Conservation (phyloP, 2,888 invertebrate genomes). For the Campoplex capitator region DNA sequence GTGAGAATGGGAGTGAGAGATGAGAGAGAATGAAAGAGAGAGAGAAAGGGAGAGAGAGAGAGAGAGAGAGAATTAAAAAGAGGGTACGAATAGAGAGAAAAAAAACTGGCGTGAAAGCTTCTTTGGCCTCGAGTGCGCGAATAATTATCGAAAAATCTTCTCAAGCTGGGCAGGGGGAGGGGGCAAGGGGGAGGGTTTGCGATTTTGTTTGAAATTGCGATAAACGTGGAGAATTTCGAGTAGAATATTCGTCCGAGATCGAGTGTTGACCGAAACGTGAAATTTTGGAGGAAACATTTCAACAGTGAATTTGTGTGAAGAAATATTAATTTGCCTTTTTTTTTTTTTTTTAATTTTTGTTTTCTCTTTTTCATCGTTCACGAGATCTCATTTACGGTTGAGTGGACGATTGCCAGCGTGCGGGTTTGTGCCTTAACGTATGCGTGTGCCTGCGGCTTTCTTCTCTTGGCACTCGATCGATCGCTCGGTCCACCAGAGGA, state of each 20-base stretch:
- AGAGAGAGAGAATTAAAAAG: not conserved
- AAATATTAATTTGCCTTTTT: not conserved
- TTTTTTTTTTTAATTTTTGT: not conserved
- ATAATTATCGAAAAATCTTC: not conserved
- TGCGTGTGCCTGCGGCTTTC: not conserved
- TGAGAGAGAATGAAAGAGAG: slow-evolving; percentile 25
- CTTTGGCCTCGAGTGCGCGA: slow-evolving; percentile 46
- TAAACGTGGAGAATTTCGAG: not conserved
- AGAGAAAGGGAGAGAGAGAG: slow-evolving; percentile 25
- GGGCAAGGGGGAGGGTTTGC: too few species aligned
- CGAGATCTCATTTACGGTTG: not conserved
- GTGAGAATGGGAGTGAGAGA: slow-evolving; percentile 46
- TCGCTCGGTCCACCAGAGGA: not conserved
- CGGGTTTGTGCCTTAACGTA: not conserved
- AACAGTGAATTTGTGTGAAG: slow-evolving; percentile 19
- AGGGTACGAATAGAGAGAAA: slow-evolving; percentile 52
- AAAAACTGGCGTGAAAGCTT: slow-evolving; percentile 38
- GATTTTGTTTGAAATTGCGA: not conserved
- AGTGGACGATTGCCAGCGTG: not conserved
- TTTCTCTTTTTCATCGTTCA: not conserved
- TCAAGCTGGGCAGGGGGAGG: too few species aligned
- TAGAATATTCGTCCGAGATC: not conserved
- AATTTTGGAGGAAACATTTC: not conserved
- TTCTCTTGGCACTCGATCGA: not conserved
- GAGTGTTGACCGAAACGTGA: slow-evolving; percentile 1